Evolutionary conservation across 1,140 invertebrate species (phyloP), one percentile per base, ranked within the genome.

Genomic region (Drosophila sechellia): DNA sequence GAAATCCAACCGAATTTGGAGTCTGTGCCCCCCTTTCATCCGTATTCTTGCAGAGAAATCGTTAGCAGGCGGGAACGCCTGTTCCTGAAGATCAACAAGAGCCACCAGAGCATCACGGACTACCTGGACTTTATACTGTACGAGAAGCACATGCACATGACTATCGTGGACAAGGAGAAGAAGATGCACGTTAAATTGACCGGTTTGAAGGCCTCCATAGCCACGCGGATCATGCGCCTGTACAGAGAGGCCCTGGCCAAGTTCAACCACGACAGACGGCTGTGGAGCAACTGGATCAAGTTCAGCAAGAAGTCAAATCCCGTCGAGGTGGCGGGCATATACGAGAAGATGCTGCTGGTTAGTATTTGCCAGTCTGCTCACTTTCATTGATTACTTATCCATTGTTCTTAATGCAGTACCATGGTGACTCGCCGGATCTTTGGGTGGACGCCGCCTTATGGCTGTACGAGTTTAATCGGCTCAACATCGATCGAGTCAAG

Each of bases 321-420:
- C 5, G 58, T 80, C 4, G 84, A 92, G 58, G 87, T 91, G 5
- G 71, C 90, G 1, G 84, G 84, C 25, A 91, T 90, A 22, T 92
- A 91, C 37, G 90, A 92, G 37, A 91, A 91, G 58, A 90, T 91
- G 90, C 70, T 92, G 10, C 74, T 77, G 60, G 90, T 91, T 57
- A 68, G 85, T 31, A 34, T 35, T 13, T 35, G 31, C 49, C 15
- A 31, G 4, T 12, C 49, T 52, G 31, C 49, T 52, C 49, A 35
- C 31, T 52, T 52, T 20, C 31, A 35, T 15, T 17, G n/a, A 8
- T 17, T 17, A 2, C 31, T 31, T 31, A 31, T 31, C 31, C 31
- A 31, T 31, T 31, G 31, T 10, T 10, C 3, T 31, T 8, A 8
- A 10, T 58, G 0, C 3, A 92, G 91, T 91, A 76, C 45, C 89